These are phyloP conservation scores for Phyllostomus hastatus DNA, from an alignment of 2,113 vertebrate genomes.

Conservation along the genomic window DNA sequence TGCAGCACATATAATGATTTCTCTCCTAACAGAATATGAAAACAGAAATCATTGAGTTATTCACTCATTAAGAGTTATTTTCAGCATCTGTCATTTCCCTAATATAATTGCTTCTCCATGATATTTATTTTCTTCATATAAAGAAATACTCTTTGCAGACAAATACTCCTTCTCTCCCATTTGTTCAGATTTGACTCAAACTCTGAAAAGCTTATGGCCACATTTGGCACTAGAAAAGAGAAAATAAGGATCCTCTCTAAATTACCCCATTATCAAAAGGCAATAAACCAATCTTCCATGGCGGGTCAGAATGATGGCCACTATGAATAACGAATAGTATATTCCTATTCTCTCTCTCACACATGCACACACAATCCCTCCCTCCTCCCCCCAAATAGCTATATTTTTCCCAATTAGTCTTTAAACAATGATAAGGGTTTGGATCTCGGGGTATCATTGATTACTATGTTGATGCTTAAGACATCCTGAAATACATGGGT, in stretches of 20 bases:
- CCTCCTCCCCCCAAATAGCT: neutral
- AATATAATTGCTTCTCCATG: neutral
- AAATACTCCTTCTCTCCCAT: neutral
- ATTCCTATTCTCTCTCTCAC: neutral
- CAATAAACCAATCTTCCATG: neutral
- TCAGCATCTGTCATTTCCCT: neutral
- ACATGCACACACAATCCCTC: neutral
- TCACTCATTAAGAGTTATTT: neutral
- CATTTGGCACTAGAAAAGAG: neutral
- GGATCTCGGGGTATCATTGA: neutral
- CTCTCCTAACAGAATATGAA: neutral
- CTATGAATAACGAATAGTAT: neutral
- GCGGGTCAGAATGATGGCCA: neutral
- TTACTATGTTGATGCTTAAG: neutral
- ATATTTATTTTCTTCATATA: neutral
- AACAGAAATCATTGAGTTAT: neutral
- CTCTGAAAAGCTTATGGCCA: neutral
- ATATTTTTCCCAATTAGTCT: constrained; percentile 18
- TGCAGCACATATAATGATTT: neutral
- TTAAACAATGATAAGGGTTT: neutral
- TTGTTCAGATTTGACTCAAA: neutral
- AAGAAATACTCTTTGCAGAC: neutral
- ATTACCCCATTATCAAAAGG: neutral
- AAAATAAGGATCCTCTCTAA: neutral
- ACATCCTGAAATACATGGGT: neutral